Evolutionary conservation across 2,888 invertebrate genomes (phyloP), one percentile per base, ranked within the genome.

Genomic region (Leucozona laternaria): DNA sequence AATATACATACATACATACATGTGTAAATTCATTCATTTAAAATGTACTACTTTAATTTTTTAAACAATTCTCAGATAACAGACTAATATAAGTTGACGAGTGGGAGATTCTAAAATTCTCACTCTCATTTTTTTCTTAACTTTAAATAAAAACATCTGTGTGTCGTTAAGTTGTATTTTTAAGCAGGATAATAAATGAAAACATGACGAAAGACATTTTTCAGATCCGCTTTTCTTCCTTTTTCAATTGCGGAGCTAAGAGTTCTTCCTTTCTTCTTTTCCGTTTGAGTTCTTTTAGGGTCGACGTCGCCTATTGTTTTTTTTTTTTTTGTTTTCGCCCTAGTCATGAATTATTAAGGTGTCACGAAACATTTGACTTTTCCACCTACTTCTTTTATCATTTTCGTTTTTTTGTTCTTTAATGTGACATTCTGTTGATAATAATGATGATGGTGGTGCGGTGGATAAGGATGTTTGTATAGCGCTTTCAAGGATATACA

Each of bases 301-400:
- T 53, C 48, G 57, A 57, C 57, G 70, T 4, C 8, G 31, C 62
- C 58, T 72, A 53, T 48, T 77, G 55, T 70, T 64, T 76, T 71
- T 58, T 22, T 45, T 58, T 17, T 53, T 70, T 64, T 76, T 71
- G 64, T 22, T 45, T 58, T 17, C 40, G 43, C 25, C 45, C 15
- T 22, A 13, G 58, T 73, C 73, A 73, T 75, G 53, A 75, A 75
- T 75, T 62, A 75, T 75, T 75, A 75, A 75, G 73, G 73, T 68
- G 68, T 79, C 79, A 84, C 70, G 84, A 79, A 79, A 71, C 79
- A 79, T 84, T 79, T 79, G 84, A 84, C 84, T 84, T 83, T 82
- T 79, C 75, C 79, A 83, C 79, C 83, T 83, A 83, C 83, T 75
- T 75, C 79, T 79, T 83, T 60, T 31, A 34, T 37, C 25, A 53